Conservation (phyloP, 1,140 invertebrate genomes). For the Brachionus plicatilis region DNA sequence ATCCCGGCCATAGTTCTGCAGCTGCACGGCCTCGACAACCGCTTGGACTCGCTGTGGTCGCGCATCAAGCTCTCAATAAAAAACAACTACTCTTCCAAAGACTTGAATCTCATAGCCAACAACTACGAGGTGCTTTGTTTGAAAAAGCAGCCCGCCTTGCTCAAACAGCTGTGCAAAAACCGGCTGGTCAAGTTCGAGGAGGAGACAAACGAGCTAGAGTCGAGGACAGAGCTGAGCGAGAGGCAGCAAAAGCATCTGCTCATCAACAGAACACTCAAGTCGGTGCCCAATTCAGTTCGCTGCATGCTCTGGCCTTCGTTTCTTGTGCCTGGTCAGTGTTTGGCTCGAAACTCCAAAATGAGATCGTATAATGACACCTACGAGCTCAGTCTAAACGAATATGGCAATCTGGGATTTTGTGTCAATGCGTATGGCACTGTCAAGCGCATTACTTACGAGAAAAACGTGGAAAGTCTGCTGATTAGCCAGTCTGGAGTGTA, state of each 20-base stretch:
- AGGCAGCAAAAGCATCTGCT: background rate
- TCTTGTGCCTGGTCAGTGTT: constrained; percentile 22
- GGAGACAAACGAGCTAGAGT: background rate
- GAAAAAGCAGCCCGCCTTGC: constrained; percentile 4
- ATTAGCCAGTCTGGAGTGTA: background rate
- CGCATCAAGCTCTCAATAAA: constrained; percentile 1
- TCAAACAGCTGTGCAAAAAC: constrained; percentile 17
- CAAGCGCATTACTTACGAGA: constrained; percentile 18
- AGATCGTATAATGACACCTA: constrained; percentile 8
- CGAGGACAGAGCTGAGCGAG: background rate
- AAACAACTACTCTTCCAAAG: background rate
- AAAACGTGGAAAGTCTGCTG: constrained; percentile 38
- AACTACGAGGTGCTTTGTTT: constrained; percentile 31
- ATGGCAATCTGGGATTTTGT: constrained; percentile 23
- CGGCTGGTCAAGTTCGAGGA: background rate
- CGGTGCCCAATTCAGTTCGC: background rate
- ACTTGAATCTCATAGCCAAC: constrained; percentile 6
- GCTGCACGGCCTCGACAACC: background rate
- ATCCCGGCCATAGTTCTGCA: constrained; percentile 37
- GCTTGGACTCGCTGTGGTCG: background rate
- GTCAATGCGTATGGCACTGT: background rate
- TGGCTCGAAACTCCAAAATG: background rate
- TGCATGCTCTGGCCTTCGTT: constrained; percentile 14
- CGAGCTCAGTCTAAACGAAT: background rate
- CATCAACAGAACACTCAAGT: background rate